Conservation (phyloP, 2,797 vertebrate genomes). For the Gallinago stenura region DNA sequence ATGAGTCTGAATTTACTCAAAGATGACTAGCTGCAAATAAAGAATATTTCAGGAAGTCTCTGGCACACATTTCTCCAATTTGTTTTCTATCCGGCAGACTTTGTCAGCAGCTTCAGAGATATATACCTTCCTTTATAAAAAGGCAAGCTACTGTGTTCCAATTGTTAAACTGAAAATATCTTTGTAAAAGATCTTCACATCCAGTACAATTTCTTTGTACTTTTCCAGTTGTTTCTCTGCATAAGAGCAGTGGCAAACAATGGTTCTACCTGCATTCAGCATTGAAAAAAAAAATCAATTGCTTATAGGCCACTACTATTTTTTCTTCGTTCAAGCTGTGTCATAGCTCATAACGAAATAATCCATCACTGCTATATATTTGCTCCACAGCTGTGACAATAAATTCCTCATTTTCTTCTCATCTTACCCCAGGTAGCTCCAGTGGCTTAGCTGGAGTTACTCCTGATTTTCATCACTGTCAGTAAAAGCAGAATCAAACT, state of each 20-base stretch:
- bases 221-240: background rate
- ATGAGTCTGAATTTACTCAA: background rate
- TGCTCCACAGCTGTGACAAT: constrained; percentile 21
- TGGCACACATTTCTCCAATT: background rate
- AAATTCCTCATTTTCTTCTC: constrained; percentile 48
- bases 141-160: constrained; percentile 18
- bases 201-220: background rate
- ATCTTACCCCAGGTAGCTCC: background rate
- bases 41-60: background rate
- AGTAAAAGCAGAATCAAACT: background rate
- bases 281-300: background rate
- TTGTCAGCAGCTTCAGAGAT: background rate
- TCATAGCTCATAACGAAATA: constrained; percentile 30
- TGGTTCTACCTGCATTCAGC: background rate
- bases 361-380: constrained; percentile 27
- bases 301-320: background rate
- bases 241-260: constrained; percentile 16
- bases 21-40: constrained; percentile 8
- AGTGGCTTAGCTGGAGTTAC: background rate
- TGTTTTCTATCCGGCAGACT: background rate
- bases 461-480: background rate
- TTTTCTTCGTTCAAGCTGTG: constrained; percentile 30
- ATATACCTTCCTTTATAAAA: background rate
- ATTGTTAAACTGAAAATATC: constrained; percentile 34
- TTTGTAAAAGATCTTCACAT: constrained; percentile 27